Base-by-base conservation (phyloP, 1,140 invertebrate genomes). In the Achatina immaculata region DNA sequence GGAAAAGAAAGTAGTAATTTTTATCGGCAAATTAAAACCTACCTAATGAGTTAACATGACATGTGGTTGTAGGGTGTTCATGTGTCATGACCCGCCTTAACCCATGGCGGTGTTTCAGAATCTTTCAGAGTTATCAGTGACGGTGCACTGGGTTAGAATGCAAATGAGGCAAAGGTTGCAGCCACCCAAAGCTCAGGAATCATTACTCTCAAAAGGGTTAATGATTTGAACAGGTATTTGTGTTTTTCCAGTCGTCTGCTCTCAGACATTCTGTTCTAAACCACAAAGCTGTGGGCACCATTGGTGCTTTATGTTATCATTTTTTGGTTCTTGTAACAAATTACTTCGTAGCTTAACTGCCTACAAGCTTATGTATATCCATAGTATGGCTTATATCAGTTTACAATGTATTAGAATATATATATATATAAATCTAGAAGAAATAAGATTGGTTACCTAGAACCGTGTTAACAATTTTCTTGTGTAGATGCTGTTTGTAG, bases 61-160 rank as follows among this genome's bases (percentile, higher is more conserved):
- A 48, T 48, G 45, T 48, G 55, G 55, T 58, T 58, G 24, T 58
- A 58, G 55, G 55, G 55, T 58, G n/a, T 58, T 4, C 55, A 14
- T 24, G 55, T 21, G 21, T 58, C 21, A 66, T 78, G 45, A 55
- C 75, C 75, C 75, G 75, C 75, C 75, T 66, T 65, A 55, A 55
- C 62, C 24, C 40, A 65, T 65, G 75, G 75, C 75, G 75, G 75
- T 78, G 75, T 78, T 78, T 78, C 45, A 78, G 75, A 78, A 78
- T 78, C 38, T 78, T 78, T 78, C 75, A 78, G 75, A 78, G 75
- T 42, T 65, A 55, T 55, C 48, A 31, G 31, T 36, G 51, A 75
- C n/a, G 48, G 48, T n/a, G 40, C 40, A 40, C 2, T 36, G 62
- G n/a, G n/a, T n/a, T n/a, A n/a, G n/a, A n/a, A n/a, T n/a, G 36